Evolutionary conservation across 2,113 vertebrate genomes (phyloP).

Genomic region (Corydoras sp.): DNA sequence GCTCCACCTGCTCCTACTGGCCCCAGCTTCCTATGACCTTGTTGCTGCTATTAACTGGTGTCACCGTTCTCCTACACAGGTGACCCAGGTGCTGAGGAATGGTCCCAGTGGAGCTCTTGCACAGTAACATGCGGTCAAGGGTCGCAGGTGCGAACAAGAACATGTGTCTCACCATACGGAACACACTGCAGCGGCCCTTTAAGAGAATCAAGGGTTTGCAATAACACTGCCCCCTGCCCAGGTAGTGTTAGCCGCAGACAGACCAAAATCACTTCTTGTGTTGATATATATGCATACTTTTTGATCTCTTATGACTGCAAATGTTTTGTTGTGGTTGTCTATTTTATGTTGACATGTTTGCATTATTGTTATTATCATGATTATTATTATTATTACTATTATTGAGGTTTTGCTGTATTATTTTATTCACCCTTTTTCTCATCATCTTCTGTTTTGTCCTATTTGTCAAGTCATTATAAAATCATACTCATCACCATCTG

Average conservation of each 20-base stretch:
- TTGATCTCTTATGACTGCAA: not conserved
- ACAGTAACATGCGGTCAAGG: slow-evolving; percentile 99
- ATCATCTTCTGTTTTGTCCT: no score
- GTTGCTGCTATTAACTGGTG: slow-evolving; percentile 77
- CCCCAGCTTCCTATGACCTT: slow-evolving; percentile 56
- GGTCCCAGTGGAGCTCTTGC: slow-evolving; percentile 99
- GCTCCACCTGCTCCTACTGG: slow-evolving; percentile 40
- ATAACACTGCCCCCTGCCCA: slow-evolving; percentile 99
- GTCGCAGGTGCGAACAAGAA: slow-evolving; percentile 99
- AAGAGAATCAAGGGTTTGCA: slow-evolving; percentile 99
- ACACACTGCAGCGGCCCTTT: slow-evolving; percentile 99
- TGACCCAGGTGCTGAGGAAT: slow-evolving; percentile 99
- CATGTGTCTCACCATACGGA: slow-evolving; percentile 99
- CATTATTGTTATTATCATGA: not conserved
- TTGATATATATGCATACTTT: slow-evolving; percentile 22
- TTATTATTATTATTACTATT: not conserved
- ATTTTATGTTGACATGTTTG: not conserved
- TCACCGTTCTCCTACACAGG: slow-evolving; percentile 86
- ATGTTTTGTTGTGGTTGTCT: not conserved
- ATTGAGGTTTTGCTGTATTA: not conserved
- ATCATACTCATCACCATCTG: no score
- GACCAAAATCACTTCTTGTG: slow-evolving; percentile 59
- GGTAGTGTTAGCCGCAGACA: slow-evolving; percentile 99
- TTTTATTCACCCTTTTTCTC: not conserved
- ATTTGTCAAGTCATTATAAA: no score